These are phyloP conservation scores for Stegodyphus dumicola DNA, from an alignment of 1,140 invertebrate genomes.

Conservation along the genomic window DNA sequence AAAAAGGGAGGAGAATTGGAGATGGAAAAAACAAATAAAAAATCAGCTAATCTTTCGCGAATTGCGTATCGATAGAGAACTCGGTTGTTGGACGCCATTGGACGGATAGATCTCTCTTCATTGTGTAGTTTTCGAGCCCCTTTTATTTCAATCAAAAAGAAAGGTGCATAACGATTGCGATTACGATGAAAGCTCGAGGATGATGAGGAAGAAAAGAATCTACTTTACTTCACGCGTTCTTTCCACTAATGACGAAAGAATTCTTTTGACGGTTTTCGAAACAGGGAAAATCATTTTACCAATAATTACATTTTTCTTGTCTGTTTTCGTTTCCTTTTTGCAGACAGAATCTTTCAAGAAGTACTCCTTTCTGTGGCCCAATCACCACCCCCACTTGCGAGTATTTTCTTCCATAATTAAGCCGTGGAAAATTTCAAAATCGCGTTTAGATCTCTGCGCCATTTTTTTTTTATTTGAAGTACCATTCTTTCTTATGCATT, in stretches of 20 bases:
- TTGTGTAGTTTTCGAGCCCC: constrained; percentile 18
- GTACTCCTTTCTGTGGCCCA: neutral
- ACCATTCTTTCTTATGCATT: neutral
- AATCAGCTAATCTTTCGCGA: constrained; percentile 53
- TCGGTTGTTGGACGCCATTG: constrained; percentile 32
- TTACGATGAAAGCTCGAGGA: constrained; percentile 48
- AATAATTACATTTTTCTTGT: constrained; percentile 60
- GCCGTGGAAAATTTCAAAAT: constrained; percentile 53
- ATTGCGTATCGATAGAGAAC: constrained; percentile 43
- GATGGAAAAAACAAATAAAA: constrained; percentile 34
- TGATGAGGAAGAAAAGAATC: constrained; percentile 58
- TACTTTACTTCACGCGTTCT: constrained; percentile 7
- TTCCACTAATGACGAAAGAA: constrained; percentile 45
- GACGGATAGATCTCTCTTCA: neutral
- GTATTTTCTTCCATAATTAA: constrained; percentile 51
- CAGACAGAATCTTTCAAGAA: constrained; percentile 17
- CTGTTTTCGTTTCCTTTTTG: constrained; percentile 47
- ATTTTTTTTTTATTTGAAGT: neutral
- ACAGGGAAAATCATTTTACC: constrained; percentile 58
- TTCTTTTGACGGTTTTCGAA: constrained; percentile 31
- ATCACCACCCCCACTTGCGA: constrained; percentile 1
- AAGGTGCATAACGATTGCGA: constrained; percentile 59
- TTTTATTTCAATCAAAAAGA: constrained; percentile 61
- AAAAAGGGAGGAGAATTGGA: constrained; percentile 39
- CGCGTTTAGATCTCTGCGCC: constrained; percentile 29